phyloP scores from a whole-genome alignment of 2,888 invertebrate species.

The Sphinx pinastri region DNA sequence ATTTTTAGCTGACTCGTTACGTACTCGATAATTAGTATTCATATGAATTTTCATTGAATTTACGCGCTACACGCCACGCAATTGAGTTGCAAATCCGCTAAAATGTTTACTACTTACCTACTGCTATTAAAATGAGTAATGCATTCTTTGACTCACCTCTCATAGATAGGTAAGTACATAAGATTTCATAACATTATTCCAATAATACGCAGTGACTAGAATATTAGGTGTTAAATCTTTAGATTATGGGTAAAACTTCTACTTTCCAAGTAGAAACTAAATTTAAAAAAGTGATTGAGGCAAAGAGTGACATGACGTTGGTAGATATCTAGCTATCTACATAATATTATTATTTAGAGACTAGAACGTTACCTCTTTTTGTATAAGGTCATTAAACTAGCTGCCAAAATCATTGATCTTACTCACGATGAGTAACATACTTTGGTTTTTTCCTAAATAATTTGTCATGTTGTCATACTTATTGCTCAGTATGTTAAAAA shows the following conservation, averaged over 20 bases:
- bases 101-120: background rate
- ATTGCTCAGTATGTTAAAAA: too few relatives aligned
- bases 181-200: background rate
- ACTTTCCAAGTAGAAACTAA: background rate
- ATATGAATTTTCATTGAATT: too few relatives aligned
- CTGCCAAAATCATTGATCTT: too few relatives aligned
- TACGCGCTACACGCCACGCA: too few relatives aligned
- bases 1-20: too few relatives aligned
- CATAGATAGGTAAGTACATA: background rate
- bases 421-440: too few relatives aligned
- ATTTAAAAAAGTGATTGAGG: conserved; percentile 3
- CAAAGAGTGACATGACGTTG: background rate
- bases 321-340: too few relatives aligned
- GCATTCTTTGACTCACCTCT: background rate
- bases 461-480: too few relatives aligned
- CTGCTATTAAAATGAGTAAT: background rate
- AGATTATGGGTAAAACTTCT: background rate
- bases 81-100: background rate
- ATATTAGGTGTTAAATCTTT: background rate
- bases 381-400: conserved; percentile 7
- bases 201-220: background rate
- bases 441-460: too few relatives aligned
- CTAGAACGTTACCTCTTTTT: background rate
- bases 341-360: background rate
- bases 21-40: too few relatives aligned